phyloP scores from a whole-genome alignment of 2,888 invertebrate species.

The Leucophora obtusa region DNA sequence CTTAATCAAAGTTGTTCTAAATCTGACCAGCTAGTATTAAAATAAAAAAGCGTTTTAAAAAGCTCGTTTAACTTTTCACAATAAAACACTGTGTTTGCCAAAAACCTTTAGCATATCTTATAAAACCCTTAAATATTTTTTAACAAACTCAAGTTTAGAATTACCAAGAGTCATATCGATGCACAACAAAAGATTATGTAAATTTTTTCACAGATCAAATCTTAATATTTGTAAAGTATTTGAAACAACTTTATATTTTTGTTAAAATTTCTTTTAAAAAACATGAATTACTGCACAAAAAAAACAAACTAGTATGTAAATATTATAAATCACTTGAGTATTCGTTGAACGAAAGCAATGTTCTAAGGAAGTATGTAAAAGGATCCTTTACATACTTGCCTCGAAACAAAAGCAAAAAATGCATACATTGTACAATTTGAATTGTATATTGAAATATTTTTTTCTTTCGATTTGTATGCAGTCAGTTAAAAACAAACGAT shows the following conservation, averaged over 20 bases:
- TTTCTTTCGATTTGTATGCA: slow-evolving; percentile 26
- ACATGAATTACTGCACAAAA: background rate
- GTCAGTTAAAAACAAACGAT: background rate
- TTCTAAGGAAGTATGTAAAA: background rate
- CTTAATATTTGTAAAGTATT: slow-evolving; percentile 16
- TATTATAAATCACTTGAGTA: slow-evolving; percentile 31
- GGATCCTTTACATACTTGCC: background rate
- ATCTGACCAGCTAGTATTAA: no score
- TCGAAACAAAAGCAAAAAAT: background rate
- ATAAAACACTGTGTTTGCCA: no score
- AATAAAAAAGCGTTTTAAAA: no score
- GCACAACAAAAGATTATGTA: slow-evolving; percentile 59
- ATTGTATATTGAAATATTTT: background rate
- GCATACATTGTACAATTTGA: background rate
- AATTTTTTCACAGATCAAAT: slow-evolving; percentile 55
- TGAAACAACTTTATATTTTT: background rate
- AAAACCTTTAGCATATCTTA: background rate
- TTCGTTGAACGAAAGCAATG: slow-evolving; percentile 6
- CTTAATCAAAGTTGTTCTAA: no score
- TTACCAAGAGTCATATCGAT: slow-evolving; percentile 56
- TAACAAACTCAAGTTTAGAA: background rate
- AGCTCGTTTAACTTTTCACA: no score
- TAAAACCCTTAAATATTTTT: background rate
- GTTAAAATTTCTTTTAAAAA: background rate
- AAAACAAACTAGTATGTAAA: slow-evolving; percentile 2